phyloP scores from a whole-genome alignment of 2,113 vertebrate genomes.

The Engystomops pustulosus region DNA sequence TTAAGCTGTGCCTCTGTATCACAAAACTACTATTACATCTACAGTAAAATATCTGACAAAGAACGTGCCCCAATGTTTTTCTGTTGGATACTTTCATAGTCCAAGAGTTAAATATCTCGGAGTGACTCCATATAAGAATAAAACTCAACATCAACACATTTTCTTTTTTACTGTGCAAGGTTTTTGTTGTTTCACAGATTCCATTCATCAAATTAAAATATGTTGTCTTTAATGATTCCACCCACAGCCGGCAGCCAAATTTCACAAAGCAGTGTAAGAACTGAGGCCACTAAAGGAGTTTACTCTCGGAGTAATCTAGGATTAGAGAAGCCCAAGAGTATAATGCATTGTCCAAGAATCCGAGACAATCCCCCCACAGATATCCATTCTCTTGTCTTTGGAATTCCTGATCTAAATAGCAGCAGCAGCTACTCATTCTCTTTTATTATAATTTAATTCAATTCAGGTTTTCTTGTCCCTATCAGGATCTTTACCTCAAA shows the following conservation, averaged over 20 bases:
- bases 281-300: not conserved
- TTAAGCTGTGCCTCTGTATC: too few species aligned
- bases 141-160: too few species aligned
- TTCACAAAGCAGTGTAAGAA: not conserved
- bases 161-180: too few species aligned
- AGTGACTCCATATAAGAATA: too few species aligned
- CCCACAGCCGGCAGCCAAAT: not conserved
- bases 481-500: slow-evolving; percentile 54
- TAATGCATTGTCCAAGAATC: slow-evolving; percentile 2
- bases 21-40: too few species aligned
- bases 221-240: not conserved
- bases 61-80: too few species aligned
- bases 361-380: slow-evolving; percentile 1
- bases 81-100: too few species aligned
- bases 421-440: slow-evolving; percentile 37
- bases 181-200: not conserved
- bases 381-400: slow-evolving; percentile 33
- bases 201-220: not conserved
- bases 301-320: not conserved
- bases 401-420: slow-evolving; percentile 46
- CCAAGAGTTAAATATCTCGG: too few species aligned
- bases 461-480: slow-evolving; percentile 45
- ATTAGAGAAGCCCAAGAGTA: slow-evolving; percentile 17
- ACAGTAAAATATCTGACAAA: too few species aligned
- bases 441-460: slow-evolving; percentile 58